Evolutionary conservation across 2,888 invertebrate genomes (phyloP).

Genomic region (Heliconius erato): DNA sequence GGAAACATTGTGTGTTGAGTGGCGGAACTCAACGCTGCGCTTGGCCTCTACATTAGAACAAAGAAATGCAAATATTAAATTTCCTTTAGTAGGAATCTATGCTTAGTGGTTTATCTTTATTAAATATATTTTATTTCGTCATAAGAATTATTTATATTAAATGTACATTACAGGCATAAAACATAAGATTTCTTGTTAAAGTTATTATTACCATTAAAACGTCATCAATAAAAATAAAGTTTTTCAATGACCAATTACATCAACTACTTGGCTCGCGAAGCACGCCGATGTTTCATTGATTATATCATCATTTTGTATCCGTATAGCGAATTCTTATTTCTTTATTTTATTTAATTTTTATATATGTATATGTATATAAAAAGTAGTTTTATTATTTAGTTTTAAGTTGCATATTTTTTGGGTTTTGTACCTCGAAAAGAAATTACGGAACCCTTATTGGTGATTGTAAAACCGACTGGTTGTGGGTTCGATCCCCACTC

Average conservation of each 20-base stretch:
- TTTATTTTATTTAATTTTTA: background rate
- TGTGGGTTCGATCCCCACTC: too few relatives aligned
- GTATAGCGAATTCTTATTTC: background rate
- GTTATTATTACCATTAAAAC: constrained; percentile 24
- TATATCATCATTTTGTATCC: constrained; percentile 29
- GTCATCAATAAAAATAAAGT: constrained; percentile 32
- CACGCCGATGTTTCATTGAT: constrained; percentile 20
- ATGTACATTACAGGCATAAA: background rate
- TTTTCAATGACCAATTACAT: constrained; percentile 27
- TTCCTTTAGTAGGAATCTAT: background rate
- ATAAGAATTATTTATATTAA: background rate
- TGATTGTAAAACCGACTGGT: too few relatives aligned
- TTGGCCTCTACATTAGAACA: too few relatives aligned
- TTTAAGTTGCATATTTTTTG: background rate
- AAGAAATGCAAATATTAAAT: background rate
- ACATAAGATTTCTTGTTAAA: constrained; percentile 4
- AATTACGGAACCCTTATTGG: too few relatives aligned
- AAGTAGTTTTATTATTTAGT: background rate
- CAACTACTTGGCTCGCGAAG: constrained; percentile 14
- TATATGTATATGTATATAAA: background rate
- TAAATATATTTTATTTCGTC: background rate
- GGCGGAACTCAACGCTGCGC: too few relatives aligned
- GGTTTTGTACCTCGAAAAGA: too few relatives aligned
- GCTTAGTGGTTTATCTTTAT: background rate
- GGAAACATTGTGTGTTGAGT: background rate